phyloP scores from a whole-genome alignment of 2,113 vertebrate genomes.

The Xerus inauris region DNA sequence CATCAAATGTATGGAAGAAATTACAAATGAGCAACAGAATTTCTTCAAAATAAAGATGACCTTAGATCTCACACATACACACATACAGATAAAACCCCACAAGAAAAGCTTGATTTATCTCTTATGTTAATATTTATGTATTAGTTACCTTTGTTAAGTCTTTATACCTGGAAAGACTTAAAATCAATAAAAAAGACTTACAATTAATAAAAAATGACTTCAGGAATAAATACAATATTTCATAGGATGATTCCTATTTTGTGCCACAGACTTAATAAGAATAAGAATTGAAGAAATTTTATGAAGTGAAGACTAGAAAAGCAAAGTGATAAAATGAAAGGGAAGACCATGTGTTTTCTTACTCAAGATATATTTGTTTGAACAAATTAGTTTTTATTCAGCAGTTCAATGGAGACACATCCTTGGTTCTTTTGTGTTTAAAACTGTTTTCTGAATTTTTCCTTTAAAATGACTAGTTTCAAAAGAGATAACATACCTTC shows the following conservation, averaged over 20 bases:
- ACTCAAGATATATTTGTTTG: background rate
- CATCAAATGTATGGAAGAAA: background rate
- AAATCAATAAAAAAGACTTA: background rate
- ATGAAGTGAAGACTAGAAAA: background rate
- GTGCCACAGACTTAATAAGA: background rate
- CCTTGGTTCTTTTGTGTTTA: background rate
- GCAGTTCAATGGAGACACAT: background rate
- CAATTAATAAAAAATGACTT: background rate
- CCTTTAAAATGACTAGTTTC: conserved; percentile 19
- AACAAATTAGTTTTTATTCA: background rate
- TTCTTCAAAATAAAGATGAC: conserved; percentile 39
- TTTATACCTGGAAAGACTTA: background rate
- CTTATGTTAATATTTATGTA: background rate
- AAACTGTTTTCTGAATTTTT: conserved; percentile 18
- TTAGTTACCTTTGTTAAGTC: background rate
- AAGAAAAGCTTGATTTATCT: background rate
- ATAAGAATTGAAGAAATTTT: background rate
- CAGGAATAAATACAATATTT: background rate
- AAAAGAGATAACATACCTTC: conserved; percentile 46
- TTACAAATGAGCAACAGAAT: background rate
- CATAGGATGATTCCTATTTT: background rate
- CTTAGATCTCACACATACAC: background rate
- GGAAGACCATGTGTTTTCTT: background rate
- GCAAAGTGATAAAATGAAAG: background rate
- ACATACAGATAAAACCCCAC: background rate